These are phyloP conservation scores for Tupiocoris notatus DNA, from an alignment of 2,888 invertebrate species.

Conservation along the genomic window DNA sequence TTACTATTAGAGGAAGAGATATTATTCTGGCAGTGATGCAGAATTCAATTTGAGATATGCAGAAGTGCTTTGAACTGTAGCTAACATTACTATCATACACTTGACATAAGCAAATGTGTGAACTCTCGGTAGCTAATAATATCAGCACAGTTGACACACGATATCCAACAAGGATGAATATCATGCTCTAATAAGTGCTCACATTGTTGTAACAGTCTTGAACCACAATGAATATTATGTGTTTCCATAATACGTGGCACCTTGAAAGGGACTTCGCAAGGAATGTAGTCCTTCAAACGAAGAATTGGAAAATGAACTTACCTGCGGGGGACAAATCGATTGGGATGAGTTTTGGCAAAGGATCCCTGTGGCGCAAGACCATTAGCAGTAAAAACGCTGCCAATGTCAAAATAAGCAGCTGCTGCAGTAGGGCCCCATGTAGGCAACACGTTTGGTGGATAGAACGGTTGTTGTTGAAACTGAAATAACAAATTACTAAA, in stretches of 20 bases:
- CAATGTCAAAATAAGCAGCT: conserved; percentile 65
- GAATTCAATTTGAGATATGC: too few species aligned
- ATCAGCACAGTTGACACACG: conserved; percentile 18
- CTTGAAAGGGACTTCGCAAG: too few species aligned
- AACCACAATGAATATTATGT: too few species aligned
- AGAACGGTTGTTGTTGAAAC: conserved; percentile 59
- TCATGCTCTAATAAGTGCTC: background rate
- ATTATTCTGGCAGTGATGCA: too few species aligned
- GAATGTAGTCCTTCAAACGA: too few species aligned
- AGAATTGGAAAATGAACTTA: too few species aligned
- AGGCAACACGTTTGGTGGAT: conserved; percentile 60
- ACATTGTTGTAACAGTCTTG: background rate
- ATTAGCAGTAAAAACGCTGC: conserved; percentile 70
- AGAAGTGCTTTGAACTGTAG: too few species aligned
- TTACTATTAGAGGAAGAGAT: too few species aligned
- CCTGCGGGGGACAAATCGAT: conserved; percentile 48
- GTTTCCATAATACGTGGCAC: too few species aligned
- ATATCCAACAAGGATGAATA: background rate
- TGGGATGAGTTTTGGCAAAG: conserved; percentile 56
- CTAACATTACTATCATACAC: conserved; percentile 1
- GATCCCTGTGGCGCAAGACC: conserved; percentile 68
- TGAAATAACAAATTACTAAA: conserved; percentile 37
- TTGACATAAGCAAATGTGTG: background rate
- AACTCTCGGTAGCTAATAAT: conserved; percentile 1
- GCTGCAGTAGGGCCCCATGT: conserved; percentile 58